Conservation (phyloP, 2,888 invertebrate species). For the Apeira syringaria region DNA sequence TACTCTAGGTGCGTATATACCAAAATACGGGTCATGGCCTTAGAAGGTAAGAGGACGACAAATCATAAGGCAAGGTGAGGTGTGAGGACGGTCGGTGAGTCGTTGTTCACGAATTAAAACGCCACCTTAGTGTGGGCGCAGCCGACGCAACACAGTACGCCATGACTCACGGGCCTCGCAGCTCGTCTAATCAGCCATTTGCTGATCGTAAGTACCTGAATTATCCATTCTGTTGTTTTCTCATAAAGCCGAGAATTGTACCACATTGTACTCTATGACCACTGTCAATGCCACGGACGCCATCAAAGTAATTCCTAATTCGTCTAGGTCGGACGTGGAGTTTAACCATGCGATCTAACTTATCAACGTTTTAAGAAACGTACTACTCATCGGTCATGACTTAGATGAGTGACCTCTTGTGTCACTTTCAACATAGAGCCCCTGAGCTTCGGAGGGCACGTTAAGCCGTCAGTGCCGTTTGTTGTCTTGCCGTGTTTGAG, state of each 20-base stretch:
- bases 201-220: constrained; percentile 25
- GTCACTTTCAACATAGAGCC: no score
- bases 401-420: no score
- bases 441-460: no score
- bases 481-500: no score
- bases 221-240: constrained; percentile 19
- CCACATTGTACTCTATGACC: constrained; percentile 8
- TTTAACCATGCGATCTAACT: no score
- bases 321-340: constrained; percentile 11
- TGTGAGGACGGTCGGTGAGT: constrained; percentile 40
- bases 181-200: constrained; percentile 30
- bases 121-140: constrained; percentile 26
- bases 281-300: constrained; percentile 16
- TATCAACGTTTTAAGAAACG: no score
- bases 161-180: constrained; percentile 24
- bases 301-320: constrained; percentile 17
- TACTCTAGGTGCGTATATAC: no score
- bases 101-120: constrained; percentile 23
- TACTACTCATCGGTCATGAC: no score
- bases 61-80: constrained; percentile 45
- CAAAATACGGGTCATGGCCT: constrained; percentile 48
- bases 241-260: constrained; percentile 10
- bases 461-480: no score
- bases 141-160: constrained; percentile 28
- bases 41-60: constrained; percentile 47